Evolutionary conservation across 2,797 vertebrate species (phyloP), one percentile per base, ranked within the genome.

Genomic region (Hyperoplus immaculatus): DNA sequence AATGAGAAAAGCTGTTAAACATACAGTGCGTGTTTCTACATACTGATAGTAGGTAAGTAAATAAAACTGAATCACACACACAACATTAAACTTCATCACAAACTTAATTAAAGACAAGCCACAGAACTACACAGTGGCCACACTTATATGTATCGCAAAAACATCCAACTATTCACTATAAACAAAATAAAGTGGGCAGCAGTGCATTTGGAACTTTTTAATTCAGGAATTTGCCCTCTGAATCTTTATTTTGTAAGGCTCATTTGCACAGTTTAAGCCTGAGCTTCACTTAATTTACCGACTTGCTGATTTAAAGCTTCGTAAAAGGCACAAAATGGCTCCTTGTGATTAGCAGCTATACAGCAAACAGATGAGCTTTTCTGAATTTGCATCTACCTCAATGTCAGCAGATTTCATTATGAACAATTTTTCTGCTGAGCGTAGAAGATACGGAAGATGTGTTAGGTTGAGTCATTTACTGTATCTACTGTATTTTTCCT

Each of bases 271-370:
- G 53, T 39, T 64, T 77, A 21, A 69, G 10, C 69, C 47, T 74
- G 64, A 46, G 41, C 64, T 70, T 77, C 8, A 57, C 45, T 71
- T 58, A 80, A 8, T 77, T 74, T 69, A 62, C 70, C 69, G 67
- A 72, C 46, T 77, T 70, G 51, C 69, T 78, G 61, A 80, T 86
- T 80, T 75, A 80, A 85, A 68, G 65, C 67, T 61, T 68, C 60
- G 69, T 46, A 66, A 62, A 73, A 6, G 43, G 21, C 47, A 29
- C 29, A 72, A 74, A 86, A 78, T 75, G 69, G 38, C n/a, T 77
- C 29, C 13, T 77, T 46, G 50, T 66, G 63, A 79, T 75, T 38
- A 84, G 71, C 69, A 68, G 73, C 59, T 64, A n/a, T 54, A 14
- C 59, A 78, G 72, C 67, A 74, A 72, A 78, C 14, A 67, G 41